Conservation (phyloP, 1,140 invertebrate species). For the Drosophila bifasciata region DNA sequence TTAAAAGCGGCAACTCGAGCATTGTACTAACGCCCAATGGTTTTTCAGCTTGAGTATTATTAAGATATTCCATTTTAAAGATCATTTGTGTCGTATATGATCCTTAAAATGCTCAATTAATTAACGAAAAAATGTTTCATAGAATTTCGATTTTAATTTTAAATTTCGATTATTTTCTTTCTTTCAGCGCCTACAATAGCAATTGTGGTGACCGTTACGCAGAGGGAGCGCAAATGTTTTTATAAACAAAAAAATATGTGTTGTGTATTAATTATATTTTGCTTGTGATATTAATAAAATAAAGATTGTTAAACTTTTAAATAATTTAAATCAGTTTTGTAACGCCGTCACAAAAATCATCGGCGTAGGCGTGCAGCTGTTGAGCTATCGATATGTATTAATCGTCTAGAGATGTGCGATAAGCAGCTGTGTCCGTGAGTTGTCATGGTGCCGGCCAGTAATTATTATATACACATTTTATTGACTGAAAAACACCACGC, state of each 20-base stretch:
- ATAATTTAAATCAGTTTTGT: background rate
- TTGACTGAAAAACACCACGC: constrained; percentile 29
- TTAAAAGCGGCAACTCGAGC: constrained; percentile 87
- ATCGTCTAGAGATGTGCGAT: too few relatives aligned
- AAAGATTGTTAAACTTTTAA: constrained; percentile 44
- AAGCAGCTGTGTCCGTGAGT: constrained; percentile 41
- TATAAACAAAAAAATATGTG: constrained; percentile 29
- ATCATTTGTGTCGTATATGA: background rate
- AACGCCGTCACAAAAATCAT: too few relatives aligned
- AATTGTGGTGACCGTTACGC: constrained; percentile 1
- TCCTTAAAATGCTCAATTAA: constrained; percentile 10
- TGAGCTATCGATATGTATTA: too few relatives aligned
- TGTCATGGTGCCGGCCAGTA: constrained; percentile 24
- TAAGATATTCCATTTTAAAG: constrained; percentile 31
- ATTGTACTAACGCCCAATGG: constrained; percentile 85
- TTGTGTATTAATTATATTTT: constrained; percentile 51
- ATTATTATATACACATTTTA: constrained; percentile 44
- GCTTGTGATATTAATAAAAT: constrained; percentile 72
- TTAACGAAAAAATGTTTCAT: background rate
- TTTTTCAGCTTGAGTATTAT: constrained; percentile 83
- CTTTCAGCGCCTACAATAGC: constrained; percentile 68
- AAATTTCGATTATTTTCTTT: constrained; percentile 14
- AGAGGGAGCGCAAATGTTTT: constrained; percentile 30
- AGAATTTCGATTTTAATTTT: background rate
- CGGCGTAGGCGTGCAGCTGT: too few relatives aligned